Evolutionary conservation across 2,113 vertebrate genomes (phyloP).

Genomic region (Neotoma lepida): DNA sequence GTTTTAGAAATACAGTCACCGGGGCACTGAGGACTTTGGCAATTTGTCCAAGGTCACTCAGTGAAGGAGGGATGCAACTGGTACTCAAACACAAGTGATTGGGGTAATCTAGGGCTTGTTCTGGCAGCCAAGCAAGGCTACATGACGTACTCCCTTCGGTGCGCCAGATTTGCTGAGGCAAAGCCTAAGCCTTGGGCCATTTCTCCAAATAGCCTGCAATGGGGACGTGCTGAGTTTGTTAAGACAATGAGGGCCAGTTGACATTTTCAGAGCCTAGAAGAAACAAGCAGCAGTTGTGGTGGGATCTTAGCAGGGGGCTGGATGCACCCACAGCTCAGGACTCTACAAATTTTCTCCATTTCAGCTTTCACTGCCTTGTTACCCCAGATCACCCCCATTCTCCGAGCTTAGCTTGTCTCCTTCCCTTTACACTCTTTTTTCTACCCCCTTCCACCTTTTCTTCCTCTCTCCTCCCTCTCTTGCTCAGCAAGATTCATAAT

Average conservation of each 20-base stretch:
- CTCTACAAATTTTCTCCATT: not conserved
- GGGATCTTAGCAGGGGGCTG: not conserved
- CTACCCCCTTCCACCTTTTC: not conserved
- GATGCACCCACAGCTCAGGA: not conserved
- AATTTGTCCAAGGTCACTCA: slow-evolving; percentile 8
- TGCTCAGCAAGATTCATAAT: slow-evolving; percentile 61
- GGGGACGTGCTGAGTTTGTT: slow-evolving; percentile 3
- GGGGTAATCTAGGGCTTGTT: not conserved
- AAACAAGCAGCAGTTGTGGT: not conserved
- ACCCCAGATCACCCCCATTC: not conserved
- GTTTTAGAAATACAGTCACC: slow-evolving; percentile 13
- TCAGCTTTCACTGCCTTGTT: not conserved
- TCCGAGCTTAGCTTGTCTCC: not conserved
- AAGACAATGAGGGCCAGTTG: not conserved
- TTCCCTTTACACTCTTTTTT: slow-evolving; percentile 4
- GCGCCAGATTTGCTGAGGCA: slow-evolving; percentile 1
- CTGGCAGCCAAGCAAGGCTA: not conserved
- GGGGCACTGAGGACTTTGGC: slow-evolving; percentile 6
- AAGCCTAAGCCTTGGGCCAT: not conserved
- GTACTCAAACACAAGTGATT: not conserved
- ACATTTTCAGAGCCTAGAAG: not conserved
- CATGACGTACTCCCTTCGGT: not conserved
- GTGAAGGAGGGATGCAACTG: not conserved
- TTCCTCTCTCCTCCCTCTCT: slow-evolving; percentile 40
- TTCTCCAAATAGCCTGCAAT: slow-evolving; percentile 27